These are phyloP conservation scores for Andrena bucephala DNA, from an alignment of 2,888 invertebrate species.

Conservation along the genomic window DNA sequence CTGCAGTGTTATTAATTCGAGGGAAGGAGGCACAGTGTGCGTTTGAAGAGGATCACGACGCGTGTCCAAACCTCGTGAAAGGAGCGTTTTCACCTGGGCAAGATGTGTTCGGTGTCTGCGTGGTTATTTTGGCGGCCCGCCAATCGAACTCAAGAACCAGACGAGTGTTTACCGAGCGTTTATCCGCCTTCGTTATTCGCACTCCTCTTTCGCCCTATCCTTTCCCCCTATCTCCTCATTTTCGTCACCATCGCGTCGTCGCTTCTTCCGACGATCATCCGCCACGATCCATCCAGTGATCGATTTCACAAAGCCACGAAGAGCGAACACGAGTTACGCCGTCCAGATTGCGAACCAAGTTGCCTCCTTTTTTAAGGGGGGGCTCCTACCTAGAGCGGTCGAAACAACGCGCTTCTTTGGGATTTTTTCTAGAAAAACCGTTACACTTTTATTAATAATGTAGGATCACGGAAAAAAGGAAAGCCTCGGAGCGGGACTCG, in stretches of 20 bases:
- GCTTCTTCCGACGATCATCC: not conserved
- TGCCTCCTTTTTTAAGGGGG: no score
- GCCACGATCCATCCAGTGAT: not conserved
- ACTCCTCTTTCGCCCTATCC: conserved; percentile 10
- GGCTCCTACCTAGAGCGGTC: no score
- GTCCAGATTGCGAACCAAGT: not conserved
- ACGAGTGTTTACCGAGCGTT: conserved; percentile 64
- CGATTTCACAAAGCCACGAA: not conserved
- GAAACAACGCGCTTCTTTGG: no score
- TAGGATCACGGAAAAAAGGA: no score
- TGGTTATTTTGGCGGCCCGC: conserved; percentile 57
- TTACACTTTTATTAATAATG: no score
- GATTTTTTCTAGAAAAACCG: no score
- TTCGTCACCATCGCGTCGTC: conserved; percentile 25
- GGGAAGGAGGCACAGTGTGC: not conserved
- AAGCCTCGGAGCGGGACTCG: no score
- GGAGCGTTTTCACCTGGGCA: conserved; percentile 35
- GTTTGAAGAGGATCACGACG: not conserved
- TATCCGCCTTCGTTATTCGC: conserved; percentile 45
- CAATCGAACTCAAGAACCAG: conserved; percentile 55
- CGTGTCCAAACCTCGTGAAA: conserved; percentile 9
- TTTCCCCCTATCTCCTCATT: conserved; percentile 35
- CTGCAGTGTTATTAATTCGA: no score
- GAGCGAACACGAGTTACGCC: not conserved
- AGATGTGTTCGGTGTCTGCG: conserved; percentile 37